Conservation (phyloP, 2,113 vertebrate species). For the Bostrychus sinensis region DNA sequence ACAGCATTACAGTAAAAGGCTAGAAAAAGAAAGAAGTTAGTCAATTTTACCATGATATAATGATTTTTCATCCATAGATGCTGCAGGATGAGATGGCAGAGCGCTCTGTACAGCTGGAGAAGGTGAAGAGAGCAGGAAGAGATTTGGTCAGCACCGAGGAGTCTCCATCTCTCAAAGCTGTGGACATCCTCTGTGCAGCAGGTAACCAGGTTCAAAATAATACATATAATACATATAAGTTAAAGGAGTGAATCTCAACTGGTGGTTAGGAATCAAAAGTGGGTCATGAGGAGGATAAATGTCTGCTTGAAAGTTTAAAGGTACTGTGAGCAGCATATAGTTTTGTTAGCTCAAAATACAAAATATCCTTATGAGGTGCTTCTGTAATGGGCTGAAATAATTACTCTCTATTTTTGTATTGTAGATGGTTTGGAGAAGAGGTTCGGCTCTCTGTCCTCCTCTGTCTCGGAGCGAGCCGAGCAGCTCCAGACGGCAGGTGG, state of each 20-base stretch:
- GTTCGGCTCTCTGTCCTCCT: conserved; percentile 85
- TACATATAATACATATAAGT: background rate
- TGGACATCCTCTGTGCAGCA: conserved; percentile 83
- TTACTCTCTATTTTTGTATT: background rate
- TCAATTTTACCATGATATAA: background rate
- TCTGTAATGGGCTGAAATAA: no score
- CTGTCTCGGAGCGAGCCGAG: conserved; percentile 84
- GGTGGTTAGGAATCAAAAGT: no score
- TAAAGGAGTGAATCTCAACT: no score
- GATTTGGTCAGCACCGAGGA: conserved; percentile 86
- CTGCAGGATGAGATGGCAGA: conserved; percentile 92
- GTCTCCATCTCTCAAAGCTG: conserved; percentile 82
- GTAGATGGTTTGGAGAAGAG: conserved; percentile 85
- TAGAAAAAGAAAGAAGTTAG: background rate
- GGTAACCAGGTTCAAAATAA: conserved; percentile 72
- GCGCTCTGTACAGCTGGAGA: conserved; percentile 91
- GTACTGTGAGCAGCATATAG: no score
- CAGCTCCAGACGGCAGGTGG: conserved; percentile 93
- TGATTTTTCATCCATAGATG: conserved; percentile 82
- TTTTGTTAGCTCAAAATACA: no score
- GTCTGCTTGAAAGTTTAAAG: no score
- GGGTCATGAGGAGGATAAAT: no score
- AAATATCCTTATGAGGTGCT: no score
- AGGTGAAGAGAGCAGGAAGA: conserved; percentile 87
- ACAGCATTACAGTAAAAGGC: no score